Evolutionary conservation across 2,113 vertebrate genomes (phyloP).

Genomic region (Sigmodon hispidus): DNA sequence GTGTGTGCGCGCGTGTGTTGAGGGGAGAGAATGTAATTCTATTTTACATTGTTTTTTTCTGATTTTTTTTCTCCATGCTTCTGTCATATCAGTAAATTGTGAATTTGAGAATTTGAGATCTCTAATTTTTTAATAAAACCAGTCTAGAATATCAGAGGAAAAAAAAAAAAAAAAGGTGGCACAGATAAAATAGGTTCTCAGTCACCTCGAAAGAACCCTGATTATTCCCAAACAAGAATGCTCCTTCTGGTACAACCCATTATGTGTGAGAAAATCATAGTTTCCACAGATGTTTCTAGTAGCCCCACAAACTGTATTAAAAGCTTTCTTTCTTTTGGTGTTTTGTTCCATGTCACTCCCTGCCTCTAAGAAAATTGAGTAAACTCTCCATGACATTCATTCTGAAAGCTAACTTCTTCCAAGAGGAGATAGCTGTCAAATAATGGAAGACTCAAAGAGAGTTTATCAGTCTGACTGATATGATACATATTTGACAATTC

Average conservation of each 20-base stretch:
- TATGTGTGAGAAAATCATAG: not conserved
- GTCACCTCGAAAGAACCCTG: not conserved
- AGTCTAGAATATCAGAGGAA: too few species aligned
- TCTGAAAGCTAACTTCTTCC: not conserved
- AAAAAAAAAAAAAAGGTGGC: too few species aligned
- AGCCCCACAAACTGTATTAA: too few species aligned
- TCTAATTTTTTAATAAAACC: too few species aligned
- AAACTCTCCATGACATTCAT: not conserved
- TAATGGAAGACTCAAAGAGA: not conserved
- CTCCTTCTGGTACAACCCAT: not conserved
- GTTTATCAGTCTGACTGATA: slow-evolving; percentile 21
- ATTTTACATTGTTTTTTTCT: not conserved
- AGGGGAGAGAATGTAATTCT: too few species aligned
- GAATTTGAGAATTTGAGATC: not conserved
- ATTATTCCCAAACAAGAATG: not conserved
- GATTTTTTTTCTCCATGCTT: not conserved
- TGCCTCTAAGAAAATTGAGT: not conserved
- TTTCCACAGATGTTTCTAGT: not conserved
- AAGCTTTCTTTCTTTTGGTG: not conserved
- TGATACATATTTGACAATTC: slow-evolving; percentile 54
- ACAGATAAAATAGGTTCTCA: not conserved
- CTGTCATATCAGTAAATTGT: not conserved
- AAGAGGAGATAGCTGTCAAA: not conserved
- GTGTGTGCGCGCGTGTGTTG: too few species aligned
- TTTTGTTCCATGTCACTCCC: not conserved